These are phyloP conservation scores for Taeniopygia guttata DNA, from an alignment of 2,797 vertebrate genomes.

Conservation along the genomic window DNA sequence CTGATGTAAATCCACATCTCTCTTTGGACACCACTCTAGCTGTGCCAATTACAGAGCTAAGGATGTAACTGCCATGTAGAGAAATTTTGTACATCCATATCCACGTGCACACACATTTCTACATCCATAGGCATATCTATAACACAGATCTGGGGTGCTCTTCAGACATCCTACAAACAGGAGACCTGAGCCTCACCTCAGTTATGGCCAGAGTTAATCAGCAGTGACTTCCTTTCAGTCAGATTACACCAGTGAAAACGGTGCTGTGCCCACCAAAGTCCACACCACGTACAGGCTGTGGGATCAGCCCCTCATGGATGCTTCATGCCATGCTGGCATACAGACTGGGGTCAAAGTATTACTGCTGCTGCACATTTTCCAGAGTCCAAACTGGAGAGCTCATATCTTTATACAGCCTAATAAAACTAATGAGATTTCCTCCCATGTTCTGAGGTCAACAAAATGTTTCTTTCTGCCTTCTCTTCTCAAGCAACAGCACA, in stretches of 20 bases:
- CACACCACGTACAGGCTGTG: neutral
- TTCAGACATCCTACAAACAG: neutral
- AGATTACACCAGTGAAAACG: neutral
- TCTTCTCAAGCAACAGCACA: neutral
- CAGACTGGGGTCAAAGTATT: slow-evolving; percentile 72
- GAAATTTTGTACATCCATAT: neutral
- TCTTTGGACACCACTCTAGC: neutral
- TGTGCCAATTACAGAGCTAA: neutral
- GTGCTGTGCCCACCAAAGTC: neutral
- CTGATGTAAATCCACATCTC: neutral
- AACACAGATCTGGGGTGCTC: neutral
- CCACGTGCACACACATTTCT: accelerated
- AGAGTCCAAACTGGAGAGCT: slow-evolving; percentile 73
- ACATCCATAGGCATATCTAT: too few relatives aligned
- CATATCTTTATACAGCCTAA: slow-evolving; percentile 68
- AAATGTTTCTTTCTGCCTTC: neutral
- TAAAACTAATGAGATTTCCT: slow-evolving; percentile 62
- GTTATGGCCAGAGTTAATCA: neutral
- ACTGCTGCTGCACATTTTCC: slow-evolving; percentile 41
- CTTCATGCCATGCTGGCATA: slow-evolving; percentile 44
- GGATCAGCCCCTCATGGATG: neutral
- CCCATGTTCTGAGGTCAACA: slow-evolving; percentile 21
- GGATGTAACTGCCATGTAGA: neutral
- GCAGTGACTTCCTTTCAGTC: neutral
- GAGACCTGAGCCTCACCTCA: neutral